These are phyloP conservation scores for Enteromius viviparus DNA, from an alignment of 2,797 vertebrate species.

Conservation along the genomic window DNA sequence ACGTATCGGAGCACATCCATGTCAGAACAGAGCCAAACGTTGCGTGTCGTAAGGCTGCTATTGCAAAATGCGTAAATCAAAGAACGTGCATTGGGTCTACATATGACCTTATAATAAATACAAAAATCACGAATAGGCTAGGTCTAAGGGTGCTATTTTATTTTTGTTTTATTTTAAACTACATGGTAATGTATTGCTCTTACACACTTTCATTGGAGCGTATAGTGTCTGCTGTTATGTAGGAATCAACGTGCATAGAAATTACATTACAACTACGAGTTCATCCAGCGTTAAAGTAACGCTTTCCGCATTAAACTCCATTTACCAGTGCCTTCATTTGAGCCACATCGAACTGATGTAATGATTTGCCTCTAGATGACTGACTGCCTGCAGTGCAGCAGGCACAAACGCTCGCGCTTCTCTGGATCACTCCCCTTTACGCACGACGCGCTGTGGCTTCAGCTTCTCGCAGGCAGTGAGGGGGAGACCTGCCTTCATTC, in stretches of 20 bases:
- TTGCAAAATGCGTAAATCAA: not conserved
- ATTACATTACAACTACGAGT: not conserved
- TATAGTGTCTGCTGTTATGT: not conserved
- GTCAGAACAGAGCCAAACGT: not conserved
- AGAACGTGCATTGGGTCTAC: not conserved
- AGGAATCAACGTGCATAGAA: not conserved
- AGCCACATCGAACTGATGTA: not conserved
- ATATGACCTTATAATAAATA: not conserved
- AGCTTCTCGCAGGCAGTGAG: conserved; percentile 48
- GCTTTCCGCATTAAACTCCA: not conserved
- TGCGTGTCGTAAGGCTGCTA: not conserved
- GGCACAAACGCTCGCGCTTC: conserved; percentile 29
- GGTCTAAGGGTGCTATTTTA: not conserved
- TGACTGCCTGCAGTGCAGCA: conserved; percentile 35
- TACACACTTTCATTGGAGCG: not conserved
- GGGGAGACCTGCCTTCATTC: conserved; percentile 73
- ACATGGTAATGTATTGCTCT: not conserved
- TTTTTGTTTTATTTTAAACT: not conserved
- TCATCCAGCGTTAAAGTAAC: not conserved
- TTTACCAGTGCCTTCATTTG: not conserved
- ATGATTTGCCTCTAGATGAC: not conserved
- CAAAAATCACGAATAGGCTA: not conserved
- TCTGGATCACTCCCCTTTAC: conserved; percentile 20
- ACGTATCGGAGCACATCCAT: conserved; percentile 27
- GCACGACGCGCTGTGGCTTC: conserved; percentile 40